Evolutionary conservation across 2,888 invertebrate species (phyloP), one percentile per base, ranked within the genome.

Genomic region (Tanaodytes sp.): DNA sequence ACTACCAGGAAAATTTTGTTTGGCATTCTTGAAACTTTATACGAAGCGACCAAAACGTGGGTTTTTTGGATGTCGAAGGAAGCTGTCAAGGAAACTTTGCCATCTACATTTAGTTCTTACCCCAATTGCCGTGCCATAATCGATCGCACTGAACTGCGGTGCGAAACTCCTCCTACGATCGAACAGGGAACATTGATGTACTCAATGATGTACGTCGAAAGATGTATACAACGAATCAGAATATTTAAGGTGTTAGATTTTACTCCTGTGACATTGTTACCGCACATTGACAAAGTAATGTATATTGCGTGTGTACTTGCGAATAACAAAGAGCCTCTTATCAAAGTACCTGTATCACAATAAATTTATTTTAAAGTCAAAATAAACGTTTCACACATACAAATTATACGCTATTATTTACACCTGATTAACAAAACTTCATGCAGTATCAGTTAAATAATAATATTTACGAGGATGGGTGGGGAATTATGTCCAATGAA

Each of bases 181-280:
- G 73, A 74, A 23, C 65, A 73, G 57, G 14, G 68, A 14, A 52
- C 58, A 15, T 33, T 67, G 8, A 68, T 73, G 61, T 75, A 74
- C 54, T 74, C 74, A 0, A 57, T 58, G 30, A 74, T 73, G 19
- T 52, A 62, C 16, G 49, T 20, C 2, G 61, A 52, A 37, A 9
- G 54, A 16, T 30, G 27, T 19, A 20, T 70, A 63, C 40, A 71
- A 59, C 31, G 69, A 42, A 42, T 73, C 2, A 54, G 59, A 58
- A 46, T 71, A 8, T 73, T 72, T 27, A 66, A 66, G 42, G 45
- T 75, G 33, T 58, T 73, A 1, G 20, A 59, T 40, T 40, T 46
- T 31, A 37, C 51, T 12, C 37, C 39, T 11, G 39, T 58, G 1
- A 37, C 5, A 33, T 3, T 33, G n/a, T 8, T 67, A 9, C 42